Base-by-base conservation (phyloP, 2,888 invertebrate genomes). In the Iselma pallidipennis region DNA sequence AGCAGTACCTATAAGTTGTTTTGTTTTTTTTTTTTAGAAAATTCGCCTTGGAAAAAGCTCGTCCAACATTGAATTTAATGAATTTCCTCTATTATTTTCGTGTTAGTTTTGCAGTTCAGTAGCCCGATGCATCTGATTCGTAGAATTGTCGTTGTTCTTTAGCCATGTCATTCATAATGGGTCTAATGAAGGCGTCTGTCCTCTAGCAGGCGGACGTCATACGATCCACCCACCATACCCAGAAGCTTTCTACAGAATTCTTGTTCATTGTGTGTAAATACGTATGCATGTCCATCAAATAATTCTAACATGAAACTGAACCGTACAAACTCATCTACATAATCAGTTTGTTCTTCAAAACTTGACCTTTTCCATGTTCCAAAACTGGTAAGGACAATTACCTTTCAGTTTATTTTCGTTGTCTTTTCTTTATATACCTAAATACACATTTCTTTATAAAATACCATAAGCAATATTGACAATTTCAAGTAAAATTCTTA, bases 211-310 rank as follows among this genome's bases (percentile, higher is more conserved):
- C 50, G 54, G 50, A 50, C 61, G 57, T 53, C 57, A 49, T 16
- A 48, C 50, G 21, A 42, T 60, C 63, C 66, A 64, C 66, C 67
- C 62, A 57, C 64, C 63, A 64, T 49, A 50, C 60, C 60, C 66
- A 66, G 60, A 61, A 69, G 67, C 64, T 51, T 60, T 55, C 64
- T 62, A 62, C 74, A 75, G 75, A 37, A 16, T 37, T 37, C 37
- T 73, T 74, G 75, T 74, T 75, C 76, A 80, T 79, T 79, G 78
- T 79, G 78, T 79, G 79, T 77, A 78, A 80, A 79, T 78, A 74
- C 70, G 76, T 77, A 76, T 79, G 77, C 78, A 75, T 75, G 75
- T 78, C 16, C n/a, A n/a, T 77, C 76, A 75, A n/a, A 78, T 79
- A 79, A 78, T 78, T 78, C 77, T 77, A 76, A 77, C 78, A 76